Evolutionary conservation across 1,140 invertebrate species (phyloP).

Genomic region (Tetramorium parvispinum): DNA sequence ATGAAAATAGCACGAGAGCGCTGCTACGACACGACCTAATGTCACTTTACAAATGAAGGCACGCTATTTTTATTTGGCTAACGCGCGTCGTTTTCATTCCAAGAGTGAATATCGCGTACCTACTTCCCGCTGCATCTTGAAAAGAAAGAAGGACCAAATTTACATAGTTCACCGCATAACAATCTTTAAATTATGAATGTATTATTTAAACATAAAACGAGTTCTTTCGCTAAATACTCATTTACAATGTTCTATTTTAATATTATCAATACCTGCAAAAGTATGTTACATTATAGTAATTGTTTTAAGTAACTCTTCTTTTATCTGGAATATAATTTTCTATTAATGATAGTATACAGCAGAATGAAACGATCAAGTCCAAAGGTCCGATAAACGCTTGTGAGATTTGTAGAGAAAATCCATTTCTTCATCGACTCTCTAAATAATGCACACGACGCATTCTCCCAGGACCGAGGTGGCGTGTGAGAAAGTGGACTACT

Average conservation of each 20-base stretch:
- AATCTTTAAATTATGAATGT: neutral
- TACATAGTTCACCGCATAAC: neutral
- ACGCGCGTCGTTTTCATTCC: conserved; percentile 2
- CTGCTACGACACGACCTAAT: neutral
- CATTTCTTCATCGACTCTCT: neutral
- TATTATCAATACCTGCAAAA: neutral
- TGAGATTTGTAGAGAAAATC: neutral
- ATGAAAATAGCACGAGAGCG: conserved; percentile 24
- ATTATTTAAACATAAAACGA: neutral
- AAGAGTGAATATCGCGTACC: neutral
- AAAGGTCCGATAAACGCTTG: conserved; percentile 5
- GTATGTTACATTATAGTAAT: neutral
- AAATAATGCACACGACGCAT: conserved; percentile 28
- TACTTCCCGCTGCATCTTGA: neutral
- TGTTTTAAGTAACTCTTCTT: too few relatives aligned
- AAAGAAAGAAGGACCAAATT: neutral
- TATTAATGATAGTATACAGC: neutral
- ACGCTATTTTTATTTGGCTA: conserved; percentile 33
- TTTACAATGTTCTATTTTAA: neutral
- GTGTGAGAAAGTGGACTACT: conserved; percentile 26
- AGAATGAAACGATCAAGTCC: neutral
- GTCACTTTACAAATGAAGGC: conserved; percentile 44
- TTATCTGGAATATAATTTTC: neutral
- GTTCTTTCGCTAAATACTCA: neutral
- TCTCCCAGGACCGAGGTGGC: neutral